Evolutionary conservation across 1,140 invertebrate species (phyloP).

Genomic region (Ceratosolen fusciceps): DNA sequence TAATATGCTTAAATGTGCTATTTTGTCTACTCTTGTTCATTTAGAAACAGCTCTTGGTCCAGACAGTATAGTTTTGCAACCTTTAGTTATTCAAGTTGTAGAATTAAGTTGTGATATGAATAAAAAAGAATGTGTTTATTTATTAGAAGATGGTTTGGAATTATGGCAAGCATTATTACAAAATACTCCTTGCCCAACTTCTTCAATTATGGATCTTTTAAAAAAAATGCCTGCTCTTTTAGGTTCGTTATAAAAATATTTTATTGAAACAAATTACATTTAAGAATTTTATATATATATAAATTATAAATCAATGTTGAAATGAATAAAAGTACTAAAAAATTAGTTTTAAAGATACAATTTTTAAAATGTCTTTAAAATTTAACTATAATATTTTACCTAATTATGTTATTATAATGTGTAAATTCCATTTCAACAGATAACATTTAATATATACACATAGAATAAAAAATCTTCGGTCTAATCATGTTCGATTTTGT

Average conservation of each 20-base stretch:
- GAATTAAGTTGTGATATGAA: conserved; percentile 84
- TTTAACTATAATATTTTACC: no score
- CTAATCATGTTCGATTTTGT: no score
- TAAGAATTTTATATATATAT: no score
- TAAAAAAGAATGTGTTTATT: conserved; percentile 87
- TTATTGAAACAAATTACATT: no score
- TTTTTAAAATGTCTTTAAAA: no score
- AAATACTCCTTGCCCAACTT: conserved; percentile 76
- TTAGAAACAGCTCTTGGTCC: conserved; percentile 80
- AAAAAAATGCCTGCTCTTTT: conserved; percentile 84
- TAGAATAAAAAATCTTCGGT: no score
- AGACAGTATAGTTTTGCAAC: conserved; percentile 75
- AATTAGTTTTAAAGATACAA: no score
- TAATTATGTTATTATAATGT: no score
- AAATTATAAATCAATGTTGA: no score
- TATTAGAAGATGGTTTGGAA: conserved; percentile 92
- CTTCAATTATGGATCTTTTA: conserved; percentile 79
- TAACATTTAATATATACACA: no score
- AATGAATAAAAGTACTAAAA: no score
- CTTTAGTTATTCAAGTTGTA: conserved; percentile 84
- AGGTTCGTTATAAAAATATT: conserved; percentile 76
- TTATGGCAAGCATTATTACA: conserved; percentile 90
- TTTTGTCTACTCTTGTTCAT: conserved; percentile 88
- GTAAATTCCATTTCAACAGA: no score
- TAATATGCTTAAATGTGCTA: conserved; percentile 92